These are phyloP conservation scores for Mastomys natalensis DNA, from an alignment of 2,113 vertebrate genomes.

Conservation along the genomic window DNA sequence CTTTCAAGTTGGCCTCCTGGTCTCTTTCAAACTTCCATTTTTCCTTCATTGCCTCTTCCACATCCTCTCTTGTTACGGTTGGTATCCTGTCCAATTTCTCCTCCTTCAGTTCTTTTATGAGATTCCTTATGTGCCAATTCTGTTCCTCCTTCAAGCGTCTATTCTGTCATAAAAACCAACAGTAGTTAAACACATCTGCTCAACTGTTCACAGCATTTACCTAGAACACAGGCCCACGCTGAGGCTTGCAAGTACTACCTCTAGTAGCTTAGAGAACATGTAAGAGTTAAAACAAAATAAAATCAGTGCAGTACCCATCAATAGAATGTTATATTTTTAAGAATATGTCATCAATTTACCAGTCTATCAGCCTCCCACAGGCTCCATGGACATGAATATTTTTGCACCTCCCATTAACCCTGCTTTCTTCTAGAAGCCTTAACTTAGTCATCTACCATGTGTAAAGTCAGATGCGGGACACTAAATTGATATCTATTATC, in stretches of 20 bases:
- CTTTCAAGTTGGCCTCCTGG: conserved; percentile 87
- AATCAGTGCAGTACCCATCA: background rate
- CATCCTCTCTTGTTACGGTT: conserved; percentile 84
- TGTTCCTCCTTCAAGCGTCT: conserved; percentile 85
- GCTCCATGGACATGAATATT: background rate
- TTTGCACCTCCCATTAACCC: background rate
- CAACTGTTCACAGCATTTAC: background rate
- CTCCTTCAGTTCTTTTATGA: conserved; percentile 83
- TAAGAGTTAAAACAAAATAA: background rate
- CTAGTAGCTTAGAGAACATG: background rate
- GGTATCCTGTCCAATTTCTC: conserved; percentile 76
- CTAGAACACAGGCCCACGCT: background rate
- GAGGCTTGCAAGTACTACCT: background rate
- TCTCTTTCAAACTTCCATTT: conserved; percentile 85
- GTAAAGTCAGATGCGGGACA: background rate
- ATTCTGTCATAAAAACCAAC: conserved; percentile 78
- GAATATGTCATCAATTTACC: background rate
- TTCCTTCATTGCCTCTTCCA: conserved; percentile 86
- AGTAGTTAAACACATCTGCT: background rate
- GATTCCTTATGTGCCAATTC: conserved; percentile 64
- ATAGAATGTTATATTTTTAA: conserved; percentile 10
- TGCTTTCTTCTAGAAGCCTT: background rate
- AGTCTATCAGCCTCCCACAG: background rate
- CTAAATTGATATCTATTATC: background rate
- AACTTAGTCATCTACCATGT: background rate